These are phyloP conservation scores for Phaenicophaeus curvirostris DNA, from an alignment of 2,797 vertebrate species.

Conservation along the genomic window DNA sequence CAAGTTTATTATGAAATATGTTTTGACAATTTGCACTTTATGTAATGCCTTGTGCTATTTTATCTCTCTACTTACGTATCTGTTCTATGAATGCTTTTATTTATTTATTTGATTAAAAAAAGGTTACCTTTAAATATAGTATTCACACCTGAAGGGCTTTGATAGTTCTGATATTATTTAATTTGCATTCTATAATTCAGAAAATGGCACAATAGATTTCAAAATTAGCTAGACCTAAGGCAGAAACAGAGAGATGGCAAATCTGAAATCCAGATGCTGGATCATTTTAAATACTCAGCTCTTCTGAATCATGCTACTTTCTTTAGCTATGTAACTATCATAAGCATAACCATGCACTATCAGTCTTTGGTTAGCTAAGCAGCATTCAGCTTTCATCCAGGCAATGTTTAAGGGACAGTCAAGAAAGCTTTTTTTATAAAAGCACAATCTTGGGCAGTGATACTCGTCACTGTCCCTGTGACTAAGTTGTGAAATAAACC, in stretches of 20 bases:
- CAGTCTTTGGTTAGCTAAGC: background rate
- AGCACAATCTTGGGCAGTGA: background rate
- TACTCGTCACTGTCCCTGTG: background rate
- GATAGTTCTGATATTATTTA: background rate
- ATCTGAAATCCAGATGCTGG: background rate
- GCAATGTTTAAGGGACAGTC: background rate
- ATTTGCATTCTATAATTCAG: background rate
- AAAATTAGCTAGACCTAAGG: background rate
- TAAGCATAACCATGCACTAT: background rate
- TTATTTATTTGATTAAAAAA: background rate
- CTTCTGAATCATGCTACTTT: background rate
- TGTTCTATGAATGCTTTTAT: background rate
- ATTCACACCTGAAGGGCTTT: background rate
- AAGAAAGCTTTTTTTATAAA: background rate
- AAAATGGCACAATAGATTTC: conserved; percentile 6
- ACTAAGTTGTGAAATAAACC: background rate
- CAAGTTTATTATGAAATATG: background rate
- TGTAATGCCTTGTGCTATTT: background rate
- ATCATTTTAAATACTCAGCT: background rate
- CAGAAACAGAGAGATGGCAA: background rate
- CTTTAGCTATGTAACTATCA: background rate
- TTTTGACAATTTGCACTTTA: background rate
- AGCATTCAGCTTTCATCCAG: background rate
- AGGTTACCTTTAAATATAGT: background rate
- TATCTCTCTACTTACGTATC: background rate